Evolutionary conservation across 2,797 vertebrate species (phyloP).

Genomic region (Falco concolor): DNA sequence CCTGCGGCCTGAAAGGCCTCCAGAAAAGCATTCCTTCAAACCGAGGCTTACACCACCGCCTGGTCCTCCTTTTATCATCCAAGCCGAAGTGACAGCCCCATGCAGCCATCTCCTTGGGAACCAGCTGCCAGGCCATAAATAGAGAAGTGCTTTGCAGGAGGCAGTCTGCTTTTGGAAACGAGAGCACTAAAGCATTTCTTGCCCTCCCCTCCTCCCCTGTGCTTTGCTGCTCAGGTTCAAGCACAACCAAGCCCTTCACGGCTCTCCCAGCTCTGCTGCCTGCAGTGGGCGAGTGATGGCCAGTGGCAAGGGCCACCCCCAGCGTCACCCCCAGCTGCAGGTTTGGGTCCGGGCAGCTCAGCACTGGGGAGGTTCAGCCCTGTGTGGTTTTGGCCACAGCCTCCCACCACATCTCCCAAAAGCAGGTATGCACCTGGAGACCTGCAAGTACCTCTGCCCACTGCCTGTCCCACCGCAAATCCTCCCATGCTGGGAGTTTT

Average conservation of each 20-base stretch:
- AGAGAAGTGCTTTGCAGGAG: not conserved
- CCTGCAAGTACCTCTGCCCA: not conserved
- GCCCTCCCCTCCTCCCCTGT: not conserved
- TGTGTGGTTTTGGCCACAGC: not conserved
- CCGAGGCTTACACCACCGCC: not conserved
- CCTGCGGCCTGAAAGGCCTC: not conserved
- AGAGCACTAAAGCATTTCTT: not conserved
- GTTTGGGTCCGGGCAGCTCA: not conserved
- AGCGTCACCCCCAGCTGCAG: not conserved
- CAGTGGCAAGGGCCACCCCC: not conserved
- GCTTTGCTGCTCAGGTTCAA: not conserved
- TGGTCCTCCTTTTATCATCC: not conserved
- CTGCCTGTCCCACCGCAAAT: not conserved
- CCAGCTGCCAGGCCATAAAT: slow-evolving; percentile 8
- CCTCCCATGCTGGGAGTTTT: not conserved
- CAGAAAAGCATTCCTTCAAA: not conserved
- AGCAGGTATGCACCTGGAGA: rapidly evolving
- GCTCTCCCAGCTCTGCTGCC: not conserved
- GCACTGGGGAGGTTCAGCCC: not conserved
- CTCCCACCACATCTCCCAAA: not conserved
- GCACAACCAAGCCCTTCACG: rapidly evolving
- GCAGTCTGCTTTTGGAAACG: not conserved
- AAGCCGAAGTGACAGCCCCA: not conserved
- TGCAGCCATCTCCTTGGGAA: slow-evolving; percentile 3
- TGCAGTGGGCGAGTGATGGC: rapidly evolving